Evolutionary conservation across 1,140 invertebrate species (phyloP).

Genomic region (Lasaia peninsularis): DNA sequence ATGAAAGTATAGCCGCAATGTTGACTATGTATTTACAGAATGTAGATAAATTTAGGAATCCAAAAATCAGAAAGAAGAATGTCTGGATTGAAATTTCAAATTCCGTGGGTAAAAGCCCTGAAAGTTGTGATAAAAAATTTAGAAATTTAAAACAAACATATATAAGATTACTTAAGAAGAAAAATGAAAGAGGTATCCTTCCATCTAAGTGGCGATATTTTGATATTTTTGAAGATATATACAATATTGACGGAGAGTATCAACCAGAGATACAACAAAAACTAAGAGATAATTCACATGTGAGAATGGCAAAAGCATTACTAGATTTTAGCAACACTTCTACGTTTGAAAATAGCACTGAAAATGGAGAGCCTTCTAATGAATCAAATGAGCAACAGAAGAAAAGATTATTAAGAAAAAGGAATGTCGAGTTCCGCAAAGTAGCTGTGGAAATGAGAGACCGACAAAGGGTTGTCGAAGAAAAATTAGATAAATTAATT

Average conservation of each 20-base stretch:
- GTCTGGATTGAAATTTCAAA: slow-evolving; percentile 59
- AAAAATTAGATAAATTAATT: slow-evolving; percentile 67
- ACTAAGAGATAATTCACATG: slow-evolving; percentile 46
- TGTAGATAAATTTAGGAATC: slow-evolving; percentile 61
- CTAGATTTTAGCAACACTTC: slow-evolving; percentile 40
- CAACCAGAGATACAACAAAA: slow-evolving; percentile 61
- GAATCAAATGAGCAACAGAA: slow-evolving; percentile 46
- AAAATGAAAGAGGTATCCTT: slow-evolving; percentile 42
- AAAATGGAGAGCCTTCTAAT: slow-evolving; percentile 47
- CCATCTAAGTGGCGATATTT: slow-evolving; percentile 66
- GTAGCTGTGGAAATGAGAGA: slow-evolving; percentile 63
- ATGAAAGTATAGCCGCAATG: slow-evolving; percentile 46
- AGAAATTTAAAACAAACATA: slow-evolving; percentile 68
- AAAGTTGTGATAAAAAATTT: slow-evolving; percentile 68
- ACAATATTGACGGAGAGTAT: slow-evolving; percentile 56
- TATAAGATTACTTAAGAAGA: slow-evolving; percentile 56
- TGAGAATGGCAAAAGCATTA: slow-evolving; percentile 51
- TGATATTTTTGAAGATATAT: slow-evolving; percentile 64
- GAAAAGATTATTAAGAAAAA: slow-evolving; percentile 48
- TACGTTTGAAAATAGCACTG: slow-evolving; percentile 37
- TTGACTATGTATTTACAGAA: slow-evolving; percentile 60
- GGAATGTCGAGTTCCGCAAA: slow-evolving; percentile 60
- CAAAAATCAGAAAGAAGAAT: slow-evolving; percentile 69
- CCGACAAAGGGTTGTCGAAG: slow-evolving; percentile 56
- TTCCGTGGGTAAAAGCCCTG: slow-evolving; percentile 52